These are phyloP conservation scores for Tetraodon nigroviridis DNA, from an alignment of 2,113 vertebrate genomes.

Conservation along the genomic window DNA sequence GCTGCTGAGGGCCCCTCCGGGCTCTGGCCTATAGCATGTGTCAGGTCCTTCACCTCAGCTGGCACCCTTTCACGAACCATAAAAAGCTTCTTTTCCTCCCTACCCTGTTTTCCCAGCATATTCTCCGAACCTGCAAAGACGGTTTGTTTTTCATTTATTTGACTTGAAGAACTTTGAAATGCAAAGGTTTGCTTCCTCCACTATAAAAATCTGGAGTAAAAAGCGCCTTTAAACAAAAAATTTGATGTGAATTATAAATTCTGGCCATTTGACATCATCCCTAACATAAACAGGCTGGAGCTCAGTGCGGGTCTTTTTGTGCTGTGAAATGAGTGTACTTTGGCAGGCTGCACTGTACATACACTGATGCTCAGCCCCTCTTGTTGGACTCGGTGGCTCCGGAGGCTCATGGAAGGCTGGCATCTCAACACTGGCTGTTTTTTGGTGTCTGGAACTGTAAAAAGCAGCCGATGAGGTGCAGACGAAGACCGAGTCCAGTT, in stretches of 20 bases:
- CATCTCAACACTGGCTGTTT: slow-evolving; percentile 69
- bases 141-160: slow-evolving; percentile 72
- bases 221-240: slow-evolving; percentile 61
- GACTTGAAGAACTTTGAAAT: slow-evolving; percentile 73
- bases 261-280: slow-evolving; percentile 72
- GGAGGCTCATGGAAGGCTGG: slow-evolving; percentile 72
- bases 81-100: slow-evolving; percentile 65
- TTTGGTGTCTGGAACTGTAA: slow-evolving; percentile 66
- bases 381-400: slow-evolving; percentile 70
- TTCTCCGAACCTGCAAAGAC: slow-evolving; percentile 71
- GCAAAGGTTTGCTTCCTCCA: slow-evolving; percentile 73
- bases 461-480: slow-evolving; percentile 61
- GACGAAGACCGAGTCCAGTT: slow-evolving; percentile 63
- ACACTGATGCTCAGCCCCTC: slow-evolving; percentile 67
- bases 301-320: slow-evolving; percentile 62
- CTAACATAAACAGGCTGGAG: slow-evolving; percentile 67
- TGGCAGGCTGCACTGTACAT: slow-evolving; percentile 68
- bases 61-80: slow-evolving; percentile 67
- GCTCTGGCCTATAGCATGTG: slow-evolving; percentile 47
- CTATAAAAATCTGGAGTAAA: slow-evolving; percentile 45
- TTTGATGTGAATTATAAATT: slow-evolving; percentile 73
- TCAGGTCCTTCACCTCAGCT: slow-evolving; percentile 65
- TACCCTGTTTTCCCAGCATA: slow-evolving; percentile 70
- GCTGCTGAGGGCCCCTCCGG: slow-evolving; percentile 43
- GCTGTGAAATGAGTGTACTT: slow-evolving; percentile 74